Evolutionary conservation across 2,888 invertebrate species (phyloP).

Genomic region (Stomorhina lunata): DNA sequence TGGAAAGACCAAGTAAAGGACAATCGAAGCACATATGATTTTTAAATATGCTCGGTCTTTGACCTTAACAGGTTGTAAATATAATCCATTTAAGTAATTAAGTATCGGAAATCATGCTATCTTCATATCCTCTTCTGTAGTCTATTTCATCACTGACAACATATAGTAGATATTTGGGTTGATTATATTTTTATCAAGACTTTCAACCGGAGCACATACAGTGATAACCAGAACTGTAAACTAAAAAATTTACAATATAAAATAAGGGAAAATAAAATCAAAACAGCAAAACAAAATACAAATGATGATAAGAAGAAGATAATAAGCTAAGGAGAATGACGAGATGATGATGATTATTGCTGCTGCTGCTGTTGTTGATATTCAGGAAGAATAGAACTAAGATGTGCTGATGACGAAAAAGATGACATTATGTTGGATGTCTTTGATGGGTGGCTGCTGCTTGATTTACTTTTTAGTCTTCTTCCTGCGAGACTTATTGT

Average conservation of each 20-base stretch:
- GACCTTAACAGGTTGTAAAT: too few species aligned
- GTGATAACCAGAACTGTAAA: slow-evolving; percentile 42
- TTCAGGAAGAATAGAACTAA: slow-evolving; percentile 37
- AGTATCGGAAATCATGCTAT: neutral
- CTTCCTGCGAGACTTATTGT: slow-evolving; percentile 14
- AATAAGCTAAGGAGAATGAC: slow-evolving; percentile 14
- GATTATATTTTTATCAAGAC: slow-evolving; percentile 54
- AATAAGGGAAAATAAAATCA: slow-evolving; percentile 34
- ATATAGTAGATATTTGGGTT: slow-evolving; percentile 55
- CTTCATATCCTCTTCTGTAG: neutral
- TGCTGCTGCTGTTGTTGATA: slow-evolving; percentile 4
- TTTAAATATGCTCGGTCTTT: too few species aligned
- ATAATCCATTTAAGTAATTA: too few species aligned
- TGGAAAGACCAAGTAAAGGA: too few species aligned
- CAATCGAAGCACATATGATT: too few species aligned
- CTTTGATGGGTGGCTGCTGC: slow-evolving; percentile 50
- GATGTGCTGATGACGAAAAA: slow-evolving; percentile 64
- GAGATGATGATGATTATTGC: too few species aligned
- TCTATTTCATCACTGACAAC: neutral
- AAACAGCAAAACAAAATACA: slow-evolving; percentile 48
- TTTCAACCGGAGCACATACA: slow-evolving; percentile 28
- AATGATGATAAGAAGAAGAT: slow-evolving; percentile 39
- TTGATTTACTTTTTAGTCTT: slow-evolving; percentile 30
- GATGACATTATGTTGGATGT: slow-evolving; percentile 61
- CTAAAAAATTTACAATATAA: slow-evolving; percentile 15